These are phyloP conservation scores for Drosophila kohkoa DNA, from an alignment of 1,140 invertebrate genomes.

Conservation along the genomic window DNA sequence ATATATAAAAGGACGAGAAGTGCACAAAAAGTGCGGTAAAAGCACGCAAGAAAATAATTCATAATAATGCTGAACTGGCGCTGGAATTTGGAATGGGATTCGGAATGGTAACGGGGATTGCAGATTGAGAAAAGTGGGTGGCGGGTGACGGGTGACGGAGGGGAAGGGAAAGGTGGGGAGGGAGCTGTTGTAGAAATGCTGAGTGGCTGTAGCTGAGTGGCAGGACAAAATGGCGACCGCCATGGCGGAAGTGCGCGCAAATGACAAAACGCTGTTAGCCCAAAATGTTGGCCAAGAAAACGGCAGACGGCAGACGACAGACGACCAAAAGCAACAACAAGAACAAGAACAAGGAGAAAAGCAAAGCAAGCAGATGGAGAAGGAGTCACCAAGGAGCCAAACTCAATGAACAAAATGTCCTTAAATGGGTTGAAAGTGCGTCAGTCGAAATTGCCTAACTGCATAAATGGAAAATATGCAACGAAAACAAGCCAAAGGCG, in stretches of 20 bases:
- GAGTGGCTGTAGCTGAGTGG: slow-evolving; percentile 39
- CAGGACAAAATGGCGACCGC: slow-evolving; percentile 47
- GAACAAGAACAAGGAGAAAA: not conserved
- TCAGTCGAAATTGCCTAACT: slow-evolving; percentile 26
- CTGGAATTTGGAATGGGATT: slow-evolving; percentile 12
- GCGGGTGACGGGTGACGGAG: not conserved
- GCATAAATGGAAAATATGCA: slow-evolving; percentile 42
- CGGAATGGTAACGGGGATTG: not conserved
- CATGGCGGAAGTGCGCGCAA: slow-evolving; percentile 56
- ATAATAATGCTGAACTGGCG: slow-evolving; percentile 56
- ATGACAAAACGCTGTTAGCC: slow-evolving; percentile 65
- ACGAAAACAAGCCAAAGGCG: slow-evolving; percentile 11
- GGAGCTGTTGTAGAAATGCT: slow-evolving; percentile 8
- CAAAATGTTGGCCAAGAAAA: slow-evolving; percentile 39
- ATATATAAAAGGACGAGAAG: slow-evolving; percentile 16
- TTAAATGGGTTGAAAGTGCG: slow-evolving; percentile 21
- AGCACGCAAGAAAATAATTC: slow-evolving; percentile 65
- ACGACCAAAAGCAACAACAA: not conserved
- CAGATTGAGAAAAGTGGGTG: not conserved
- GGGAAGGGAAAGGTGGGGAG: not conserved
- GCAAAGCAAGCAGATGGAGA: too few species aligned
- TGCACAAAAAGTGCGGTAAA: slow-evolving; percentile 46
- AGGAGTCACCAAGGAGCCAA: slow-evolving; percentile 10
- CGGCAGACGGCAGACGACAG: not conserved
- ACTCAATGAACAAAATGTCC: slow-evolving; percentile 6